Evolutionary conservation across 92 coral and sea anemone species (phyloP).

Genomic region (Umimayanthus kanabou): DNA sequence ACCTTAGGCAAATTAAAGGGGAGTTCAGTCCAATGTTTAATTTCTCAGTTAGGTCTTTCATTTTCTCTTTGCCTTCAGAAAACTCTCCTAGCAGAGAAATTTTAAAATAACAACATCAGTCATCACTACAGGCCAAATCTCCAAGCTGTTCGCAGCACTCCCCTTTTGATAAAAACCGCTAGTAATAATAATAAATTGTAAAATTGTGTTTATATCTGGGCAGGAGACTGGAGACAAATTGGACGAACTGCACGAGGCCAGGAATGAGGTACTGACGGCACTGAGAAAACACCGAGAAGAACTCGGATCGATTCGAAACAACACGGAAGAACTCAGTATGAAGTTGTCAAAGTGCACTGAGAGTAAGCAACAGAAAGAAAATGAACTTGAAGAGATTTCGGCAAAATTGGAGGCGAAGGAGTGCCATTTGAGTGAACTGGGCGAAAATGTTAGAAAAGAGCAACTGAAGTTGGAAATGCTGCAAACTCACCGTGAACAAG

Average conservation of each 20-base stretch:
- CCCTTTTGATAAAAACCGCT: too few relatives aligned
- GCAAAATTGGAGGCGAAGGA: not conserved
- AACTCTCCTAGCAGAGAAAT: too few relatives aligned
- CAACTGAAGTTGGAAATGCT: slow-evolving; percentile 27
- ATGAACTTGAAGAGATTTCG: slow-evolving; percentile 21
- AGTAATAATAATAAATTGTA: too few relatives aligned
- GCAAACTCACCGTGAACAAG: slow-evolving; percentile 4
- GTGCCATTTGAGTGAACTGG: slow-evolving; percentile 19
- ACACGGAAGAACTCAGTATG: slow-evolving; percentile 46
- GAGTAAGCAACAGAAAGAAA: slow-evolving; percentile 39
- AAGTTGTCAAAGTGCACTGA: slow-evolving; percentile 51
- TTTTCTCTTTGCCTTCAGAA: too few relatives aligned
- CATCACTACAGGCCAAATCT: too few relatives aligned
- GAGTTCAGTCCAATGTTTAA: too few relatives aligned
- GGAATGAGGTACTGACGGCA: slow-evolving; percentile 68
- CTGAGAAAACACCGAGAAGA: slow-evolving; percentile 76
- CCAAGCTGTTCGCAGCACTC: too few relatives aligned
- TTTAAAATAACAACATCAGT: too few relatives aligned
- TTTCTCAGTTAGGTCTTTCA: too few relatives aligned
- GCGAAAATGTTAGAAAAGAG: slow-evolving; percentile 17
- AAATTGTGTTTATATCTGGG: not conserved
- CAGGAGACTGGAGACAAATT: slow-evolving; percentile 70
- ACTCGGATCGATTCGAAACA: slow-evolving; percentile 54
- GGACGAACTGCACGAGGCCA: slow-evolving; percentile 61
- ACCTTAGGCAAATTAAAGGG: too few relatives aligned